A percentile compares a stretch with the other conserved stretches of the same genome.
Conservation (phyloP, 2,113 vertebrate genomes). For the Gymnocephalus cernua region DNA sequence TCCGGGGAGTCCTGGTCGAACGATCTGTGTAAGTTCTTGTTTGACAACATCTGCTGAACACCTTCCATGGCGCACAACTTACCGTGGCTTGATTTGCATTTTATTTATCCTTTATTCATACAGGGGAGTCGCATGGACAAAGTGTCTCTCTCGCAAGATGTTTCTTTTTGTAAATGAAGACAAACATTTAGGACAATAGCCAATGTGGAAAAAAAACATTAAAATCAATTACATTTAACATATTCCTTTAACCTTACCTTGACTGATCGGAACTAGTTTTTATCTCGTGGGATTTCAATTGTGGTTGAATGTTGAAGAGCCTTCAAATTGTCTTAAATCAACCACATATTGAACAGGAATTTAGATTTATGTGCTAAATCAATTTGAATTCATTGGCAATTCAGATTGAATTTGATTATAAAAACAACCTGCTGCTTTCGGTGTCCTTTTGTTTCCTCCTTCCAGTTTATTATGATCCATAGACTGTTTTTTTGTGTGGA, state of each 20-base stretch:
- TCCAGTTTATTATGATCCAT: slow-evolving; percentile 12
- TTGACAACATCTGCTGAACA: neutral
- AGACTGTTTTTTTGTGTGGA: slow-evolving; percentile 12
- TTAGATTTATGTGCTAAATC: slow-evolving; percentile 35
- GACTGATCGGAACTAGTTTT: slow-evolving; percentile 69
- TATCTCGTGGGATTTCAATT: slow-evolving; percentile 50
- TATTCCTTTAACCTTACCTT: slow-evolving; percentile 49
- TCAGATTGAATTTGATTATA: slow-evolving; percentile 40
- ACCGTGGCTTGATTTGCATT: slow-evolving; percentile 25
- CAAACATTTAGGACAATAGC: slow-evolving; percentile 14
- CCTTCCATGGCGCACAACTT: slow-evolving; percentile 35
- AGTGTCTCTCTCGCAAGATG: slow-evolving; percentile 47
- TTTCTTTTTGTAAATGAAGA: slow-evolving; percentile 30
- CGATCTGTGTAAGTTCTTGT: slow-evolving; percentile 93
- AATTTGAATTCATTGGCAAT: slow-evolving; percentile 42
- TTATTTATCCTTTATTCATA: slow-evolving; percentile 61
- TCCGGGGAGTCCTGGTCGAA: slow-evolving; percentile 94
- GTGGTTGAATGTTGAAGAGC: slow-evolving; percentile 46
- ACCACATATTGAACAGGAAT: slow-evolving; percentile 49
- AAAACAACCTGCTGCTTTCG: slow-evolving; percentile 30
- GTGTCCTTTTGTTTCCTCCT: slow-evolving; percentile 29
- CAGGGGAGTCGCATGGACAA: slow-evolving; percentile 62
- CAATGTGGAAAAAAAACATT: neutral
- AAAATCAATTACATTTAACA: neutral
- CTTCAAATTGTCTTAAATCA: slow-evolving; percentile 9